phyloP scores from a whole-genome alignment of 2,888 invertebrate species.

The Dryocosmus kuriphilus region DNA sequence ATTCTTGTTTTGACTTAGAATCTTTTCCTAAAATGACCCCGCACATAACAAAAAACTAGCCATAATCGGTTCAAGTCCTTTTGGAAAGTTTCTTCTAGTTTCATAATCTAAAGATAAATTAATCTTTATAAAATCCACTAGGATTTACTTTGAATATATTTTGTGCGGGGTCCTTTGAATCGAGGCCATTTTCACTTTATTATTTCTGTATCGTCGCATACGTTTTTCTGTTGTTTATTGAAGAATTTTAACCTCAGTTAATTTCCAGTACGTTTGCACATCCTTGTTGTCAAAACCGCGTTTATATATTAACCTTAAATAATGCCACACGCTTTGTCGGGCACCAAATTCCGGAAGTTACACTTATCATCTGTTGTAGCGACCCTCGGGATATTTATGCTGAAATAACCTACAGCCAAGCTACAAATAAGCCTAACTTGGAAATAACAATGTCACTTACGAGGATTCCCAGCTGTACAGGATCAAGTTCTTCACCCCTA shows the following conservation, averaged over 20 bases:
- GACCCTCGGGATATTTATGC: background rate
- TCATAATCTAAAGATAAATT: too few species aligned
- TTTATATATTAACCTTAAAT: constrained; percentile 31
- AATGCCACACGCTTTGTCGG: constrained; percentile 18
- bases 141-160: too few species aligned
- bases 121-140: too few species aligned
- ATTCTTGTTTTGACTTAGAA: too few species aligned
- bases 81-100: too few species aligned
- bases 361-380: background rate
- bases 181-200: too few species aligned
- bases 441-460: background rate
- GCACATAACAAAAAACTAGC: too few species aligned
- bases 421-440: background rate
- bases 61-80: too few species aligned
- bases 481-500: background rate
- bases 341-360: constrained; percentile 30
- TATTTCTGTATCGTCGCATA: background rate
- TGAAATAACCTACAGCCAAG: background rate
- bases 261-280: constrained; percentile 19
- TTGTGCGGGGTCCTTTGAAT: too few species aligned
- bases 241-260: constrained; percentile 3
- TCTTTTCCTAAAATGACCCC: too few species aligned
- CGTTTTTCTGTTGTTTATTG: constrained; percentile 33
- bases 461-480: background rate
- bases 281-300: constrained; percentile 34